Evolutionary conservation across 1,140 invertebrate genomes (phyloP), one percentile per base, ranked within the genome.

Genomic region (Drosophila tropicalis): DNA sequence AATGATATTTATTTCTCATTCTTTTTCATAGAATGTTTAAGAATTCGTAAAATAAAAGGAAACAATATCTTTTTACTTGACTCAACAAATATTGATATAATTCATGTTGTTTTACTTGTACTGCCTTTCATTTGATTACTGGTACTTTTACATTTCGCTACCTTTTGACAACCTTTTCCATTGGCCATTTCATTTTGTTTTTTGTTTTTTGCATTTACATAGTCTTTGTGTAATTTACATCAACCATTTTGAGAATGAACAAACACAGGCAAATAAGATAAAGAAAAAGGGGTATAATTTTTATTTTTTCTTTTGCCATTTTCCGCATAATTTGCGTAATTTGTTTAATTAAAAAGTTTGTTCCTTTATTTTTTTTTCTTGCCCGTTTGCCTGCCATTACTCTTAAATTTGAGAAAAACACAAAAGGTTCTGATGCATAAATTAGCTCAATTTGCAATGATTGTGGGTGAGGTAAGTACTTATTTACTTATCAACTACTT

Each of bases 301-400:
- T 63, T 44, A 51, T 70, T 15, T 54, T 29, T 65, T 54, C 41
- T 69, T 74, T 62, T 63, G 40, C 39, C 55, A 51, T 64, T 86
- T 71, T 66, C 25, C 64, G 54, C 72, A 54, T 86, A 86, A 86
- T 86, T 86, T 76, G 65, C 62, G 56, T 82, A 82, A 86, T 87
- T 87, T 87, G 72, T 80, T 83, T 87, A 87, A 87, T 87, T 87
- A 87, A 72, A 83, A 87, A 51, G 44, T 51, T 51, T 51, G 44
- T 76, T 87, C 10, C 10, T 36, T 54, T 36, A 17, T 64, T n/a
- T 40, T 54, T 71, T 71, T 54, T n/a, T 51, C 12, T 12, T 10
- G 9, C 9, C 13, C 17, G 10, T 54, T n/a, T 29, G 29, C 29
- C 29, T 29, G 29, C 12, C 22, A 39, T n/a, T 13, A 22, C 39